phyloP scores from a whole-genome alignment of 2,888 invertebrate genomes.

The Athripsodes cinereus region DNA sequence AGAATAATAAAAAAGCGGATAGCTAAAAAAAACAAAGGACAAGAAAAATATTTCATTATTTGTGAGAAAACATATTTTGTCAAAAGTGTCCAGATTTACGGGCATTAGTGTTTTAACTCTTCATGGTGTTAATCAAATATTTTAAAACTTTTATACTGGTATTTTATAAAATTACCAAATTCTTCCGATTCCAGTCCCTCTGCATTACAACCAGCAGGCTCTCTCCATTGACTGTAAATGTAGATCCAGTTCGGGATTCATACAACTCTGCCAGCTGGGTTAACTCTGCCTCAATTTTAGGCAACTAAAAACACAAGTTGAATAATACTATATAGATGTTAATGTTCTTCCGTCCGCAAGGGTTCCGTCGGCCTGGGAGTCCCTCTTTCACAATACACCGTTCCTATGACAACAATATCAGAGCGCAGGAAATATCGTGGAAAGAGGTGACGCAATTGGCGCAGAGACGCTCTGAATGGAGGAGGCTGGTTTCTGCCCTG shows the following conservation, averaged over 20 bases:
- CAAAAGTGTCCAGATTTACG: no score
- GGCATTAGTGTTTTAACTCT: no score
- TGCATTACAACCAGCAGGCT: conserved; percentile 56
- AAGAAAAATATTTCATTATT: neutral
- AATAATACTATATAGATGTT: no score
- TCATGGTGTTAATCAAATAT: neutral
- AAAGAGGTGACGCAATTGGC: no score
- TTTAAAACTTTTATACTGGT: neutral
- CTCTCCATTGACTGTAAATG: conserved; percentile 59
- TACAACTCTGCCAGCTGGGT: conserved; percentile 49
- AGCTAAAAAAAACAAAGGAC: neutral
- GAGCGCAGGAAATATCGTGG: no score
- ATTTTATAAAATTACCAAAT: conserved; percentile 38
- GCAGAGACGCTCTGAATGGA: no score
- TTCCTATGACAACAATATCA: no score
- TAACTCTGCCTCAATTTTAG: conserved; percentile 66
- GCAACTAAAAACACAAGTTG: conserved; percentile 50
- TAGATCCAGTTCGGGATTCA: conserved; percentile 45
- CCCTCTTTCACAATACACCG: no score
- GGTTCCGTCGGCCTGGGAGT: no score
- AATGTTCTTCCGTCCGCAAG: no score
- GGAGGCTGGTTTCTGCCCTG: no score
- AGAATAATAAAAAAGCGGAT: no score
- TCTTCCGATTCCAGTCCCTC: conserved; percentile 56
- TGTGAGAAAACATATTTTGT: neutral